Evolutionary conservation across 2,797 vertebrate species (phyloP).

Genomic region (Champsocephalus esox): DNA sequence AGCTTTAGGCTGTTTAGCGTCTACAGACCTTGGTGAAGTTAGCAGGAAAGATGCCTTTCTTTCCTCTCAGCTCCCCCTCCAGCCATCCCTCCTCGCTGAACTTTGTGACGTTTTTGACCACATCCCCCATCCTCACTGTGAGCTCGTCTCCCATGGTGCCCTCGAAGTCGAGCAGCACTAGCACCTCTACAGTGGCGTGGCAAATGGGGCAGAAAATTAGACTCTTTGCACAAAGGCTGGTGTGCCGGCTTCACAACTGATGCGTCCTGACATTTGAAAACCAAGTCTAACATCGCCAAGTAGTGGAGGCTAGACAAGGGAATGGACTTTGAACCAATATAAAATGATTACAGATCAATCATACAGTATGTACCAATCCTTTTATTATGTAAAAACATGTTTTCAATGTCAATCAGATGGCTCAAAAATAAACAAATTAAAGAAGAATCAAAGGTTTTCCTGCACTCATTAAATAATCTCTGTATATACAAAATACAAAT

Average conservation of each 20-base stretch:
- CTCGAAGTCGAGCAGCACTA: conserved; percentile 88
- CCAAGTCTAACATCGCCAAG: conserved; percentile 18
- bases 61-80: conserved; percentile 85
- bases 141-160: conserved; percentile 85
- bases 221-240: conserved; percentile 45
- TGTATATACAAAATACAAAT: not conserved
- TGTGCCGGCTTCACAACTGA: conserved; percentile 35
- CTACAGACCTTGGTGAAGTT: conserved; percentile 87
- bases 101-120: conserved; percentile 86
- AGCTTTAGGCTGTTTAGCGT: not conserved
- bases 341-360: not conserved
- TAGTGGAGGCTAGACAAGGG: conserved; percentile 11
- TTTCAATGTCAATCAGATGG: not conserved
- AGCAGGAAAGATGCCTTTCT: conserved; percentile 87
- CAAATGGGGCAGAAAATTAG: conserved; percentile 70
- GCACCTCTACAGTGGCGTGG: conserved; percentile 80
- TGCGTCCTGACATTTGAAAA: conserved; percentile 53
- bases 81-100: conserved; percentile 88
- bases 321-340: conserved; percentile 3
- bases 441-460: not conserved
- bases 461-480: not conserved
- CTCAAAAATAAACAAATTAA: not conserved
- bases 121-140: conserved; percentile 83
- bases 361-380: not conserved
- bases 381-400: not conserved